Base-by-base conservation (phyloP, 2,797 vertebrate species). In the Ctenosaura bakeri region DNA sequence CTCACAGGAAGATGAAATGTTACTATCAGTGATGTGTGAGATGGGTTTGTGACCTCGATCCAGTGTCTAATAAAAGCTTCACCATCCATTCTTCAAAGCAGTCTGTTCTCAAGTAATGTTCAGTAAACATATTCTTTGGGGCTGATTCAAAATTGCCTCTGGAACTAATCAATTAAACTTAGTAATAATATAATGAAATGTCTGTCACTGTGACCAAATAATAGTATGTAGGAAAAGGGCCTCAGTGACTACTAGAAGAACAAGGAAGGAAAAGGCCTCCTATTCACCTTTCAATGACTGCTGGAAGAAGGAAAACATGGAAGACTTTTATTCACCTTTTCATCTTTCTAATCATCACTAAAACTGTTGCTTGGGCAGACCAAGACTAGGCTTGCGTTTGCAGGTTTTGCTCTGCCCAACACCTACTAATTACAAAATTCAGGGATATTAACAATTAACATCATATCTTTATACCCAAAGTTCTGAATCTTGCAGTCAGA, bases 41-140 rank as follows among this genome's bases (percentile, higher is more conserved):
- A 84, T 84, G 88, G 42, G 56, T 89, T 84, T 89, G 56, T 84
- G 73, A 89, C 82, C 71, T 77, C 59, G 59, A 84, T 84, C 59
- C 59, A 38, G 18, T 26, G 56, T 66, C 71, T 73, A 83, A 76
- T 83, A 74, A 83, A 64, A 83, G 29, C 54, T 89, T 16, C 29
- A 59, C 54, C 64, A 76, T 76, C 9, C 76, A 50, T 89, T 42
- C 71, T 89, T 50, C 54, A 62, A 35, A 54, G 10, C 12, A 76
- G 24, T 54, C 29, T 76, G 18, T 64, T 9, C 26, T 83, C 69
- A 18, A 42, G 54, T 59, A 76, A 62, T 46, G 26, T 83, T n/a
- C 52, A 83, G 18, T 71, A 83, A 76, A 83, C 54, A n/a, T 83
- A 64, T 76, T 83, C 42, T 1, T 29, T 83, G 29, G 3, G 80